Conservation (phyloP, 37 sponge, comb jelly and placozoan genomes). For the Diacarnus erythraeanus region DNA sequence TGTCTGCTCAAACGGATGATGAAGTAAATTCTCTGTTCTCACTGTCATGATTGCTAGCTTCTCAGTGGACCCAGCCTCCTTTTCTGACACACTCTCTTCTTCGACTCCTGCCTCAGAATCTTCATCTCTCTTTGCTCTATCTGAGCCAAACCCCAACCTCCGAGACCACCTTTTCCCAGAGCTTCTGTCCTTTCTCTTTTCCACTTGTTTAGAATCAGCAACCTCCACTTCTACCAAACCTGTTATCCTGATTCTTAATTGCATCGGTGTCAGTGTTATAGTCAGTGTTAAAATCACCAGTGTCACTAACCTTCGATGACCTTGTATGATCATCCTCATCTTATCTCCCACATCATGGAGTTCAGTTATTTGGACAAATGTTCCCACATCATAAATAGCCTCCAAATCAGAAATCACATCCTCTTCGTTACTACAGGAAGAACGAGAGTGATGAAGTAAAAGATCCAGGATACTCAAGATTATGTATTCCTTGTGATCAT, state of each 20-base stretch:
- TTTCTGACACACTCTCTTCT: constrained; percentile 9
- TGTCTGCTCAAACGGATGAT: constrained; percentile 71
- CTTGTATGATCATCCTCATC: constrained; percentile 84
- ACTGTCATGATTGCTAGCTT: constrained; percentile 58
- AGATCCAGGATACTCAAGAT: too few species aligned
- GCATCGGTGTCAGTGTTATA: too few species aligned
- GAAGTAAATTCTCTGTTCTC: constrained; percentile 73
- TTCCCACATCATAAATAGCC: constrained; percentile 84
- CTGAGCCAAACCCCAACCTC: background rate
- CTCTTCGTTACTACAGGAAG: constrained; percentile 41
- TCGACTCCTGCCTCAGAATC: background rate
- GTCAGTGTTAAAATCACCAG: background rate
- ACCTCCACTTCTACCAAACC: constrained; percentile 35
- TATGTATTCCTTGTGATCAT: too few species aligned
- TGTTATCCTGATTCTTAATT: constrained; percentile 41
- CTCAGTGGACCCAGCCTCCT: background rate
- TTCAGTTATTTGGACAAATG: constrained; percentile 91
- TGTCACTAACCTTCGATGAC: constrained; percentile 64
- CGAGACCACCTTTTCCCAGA: background rate
- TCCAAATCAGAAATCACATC: constrained; percentile 59
- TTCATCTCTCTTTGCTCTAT: background rate
- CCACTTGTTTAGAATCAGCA: background rate
- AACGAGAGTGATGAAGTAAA: too few species aligned
- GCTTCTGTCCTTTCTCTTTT: constrained; percentile 3
- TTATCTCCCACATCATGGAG: constrained; percentile 73